A percentile compares a stretch with the other conserved stretches of the same genome.
phyloP scores from a whole-genome alignment of 1,140 invertebrate species.

The Microplitis demolitor region DNA sequence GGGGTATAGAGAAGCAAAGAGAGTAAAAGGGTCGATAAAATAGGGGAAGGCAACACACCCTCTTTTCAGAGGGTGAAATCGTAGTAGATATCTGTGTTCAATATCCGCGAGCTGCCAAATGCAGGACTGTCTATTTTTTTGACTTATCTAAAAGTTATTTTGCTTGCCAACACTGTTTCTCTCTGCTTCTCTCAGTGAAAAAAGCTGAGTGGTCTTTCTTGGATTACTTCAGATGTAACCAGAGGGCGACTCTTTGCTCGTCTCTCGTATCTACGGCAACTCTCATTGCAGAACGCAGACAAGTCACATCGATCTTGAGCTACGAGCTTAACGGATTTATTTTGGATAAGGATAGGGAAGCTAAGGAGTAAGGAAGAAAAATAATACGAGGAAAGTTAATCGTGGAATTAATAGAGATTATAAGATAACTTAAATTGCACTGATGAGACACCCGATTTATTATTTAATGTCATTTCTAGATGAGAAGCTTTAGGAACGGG shows the following conservation, averaged over 20 bases:
- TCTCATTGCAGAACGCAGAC: background rate
- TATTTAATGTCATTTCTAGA: no score
- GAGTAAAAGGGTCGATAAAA: conserved; percentile 32
- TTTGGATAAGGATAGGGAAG: conserved; percentile 31
- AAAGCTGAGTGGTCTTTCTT: background rate
- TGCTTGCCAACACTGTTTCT: background rate
- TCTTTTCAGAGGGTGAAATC: background rate
- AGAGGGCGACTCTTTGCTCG: background rate
- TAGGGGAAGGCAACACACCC: conserved; percentile 25
- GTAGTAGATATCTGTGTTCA: conserved; percentile 36
- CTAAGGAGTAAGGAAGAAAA: background rate
- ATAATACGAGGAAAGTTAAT: conserved; percentile 24
- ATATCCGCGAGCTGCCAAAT: conserved; percentile 54
- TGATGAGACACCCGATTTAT: conserved; percentile 28
- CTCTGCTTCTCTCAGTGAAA: background rate
- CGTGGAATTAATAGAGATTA: conserved; percentile 31
- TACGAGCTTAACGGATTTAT: conserved; percentile 45
- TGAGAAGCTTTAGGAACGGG: no score
- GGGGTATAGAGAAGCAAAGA: no score
- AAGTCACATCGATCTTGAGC: conserved; percentile 42
- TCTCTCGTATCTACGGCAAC: background rate
- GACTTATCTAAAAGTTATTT: conserved; percentile 13
- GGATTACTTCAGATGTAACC: no score
- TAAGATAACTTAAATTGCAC: conserved; percentile 18
- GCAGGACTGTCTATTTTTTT: conserved; percentile 35